A percentile compares a stretch with the other conserved stretches of the same genome.
phyloP scores from a whole-genome alignment of 2,113 vertebrate species.

The Scartelaos histophorus region DNA sequence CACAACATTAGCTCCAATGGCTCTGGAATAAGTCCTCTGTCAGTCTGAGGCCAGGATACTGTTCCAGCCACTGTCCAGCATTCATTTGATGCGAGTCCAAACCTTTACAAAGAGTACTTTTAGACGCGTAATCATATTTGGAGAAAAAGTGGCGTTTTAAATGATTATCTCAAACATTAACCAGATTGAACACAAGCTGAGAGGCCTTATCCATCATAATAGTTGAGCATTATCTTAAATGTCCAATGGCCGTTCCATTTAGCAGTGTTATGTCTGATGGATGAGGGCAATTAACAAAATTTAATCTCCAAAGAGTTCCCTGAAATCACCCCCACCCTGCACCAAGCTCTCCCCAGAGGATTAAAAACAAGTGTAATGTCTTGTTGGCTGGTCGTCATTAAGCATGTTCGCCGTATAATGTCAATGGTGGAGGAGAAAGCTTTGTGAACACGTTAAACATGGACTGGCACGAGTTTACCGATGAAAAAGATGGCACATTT shows the following conservation, averaged over 20 bases:
- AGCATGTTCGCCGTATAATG: slow-evolving; percentile 26
- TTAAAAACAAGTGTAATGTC: slow-evolving; percentile 39
- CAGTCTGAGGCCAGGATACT: slow-evolving; percentile 1
- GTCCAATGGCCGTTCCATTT: slow-evolving; percentile 73
- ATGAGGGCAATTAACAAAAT: slow-evolving; percentile 76
- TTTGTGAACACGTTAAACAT: slow-evolving; percentile 16
- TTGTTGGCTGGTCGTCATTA: slow-evolving; percentile 36
- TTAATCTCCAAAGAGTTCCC: slow-evolving; percentile 73
- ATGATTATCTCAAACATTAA: slow-evolving; percentile 63
- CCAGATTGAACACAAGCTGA: slow-evolving; percentile 60
- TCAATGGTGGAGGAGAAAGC: slow-evolving; percentile 53
- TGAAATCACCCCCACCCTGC: slow-evolving; percentile 40
- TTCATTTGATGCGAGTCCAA: not conserved
- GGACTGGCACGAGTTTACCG: no score
- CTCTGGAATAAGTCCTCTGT: not conserved
- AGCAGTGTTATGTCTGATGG: slow-evolving; percentile 75
- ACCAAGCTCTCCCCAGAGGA: slow-evolving; percentile 19
- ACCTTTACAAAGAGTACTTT: not conserved
- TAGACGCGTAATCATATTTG: slow-evolving; percentile 4
- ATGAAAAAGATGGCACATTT: no score
- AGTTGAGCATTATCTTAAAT: slow-evolving; percentile 72
- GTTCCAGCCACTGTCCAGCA: not conserved
- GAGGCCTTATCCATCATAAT: slow-evolving; percentile 67
- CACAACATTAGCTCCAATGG: slow-evolving; percentile 10
- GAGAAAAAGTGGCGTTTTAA: slow-evolving; percentile 47